Evolutionary conservation across 2,888 invertebrate genomes (phyloP), one percentile per base, ranked within the genome.

Genomic region (Argyresthia goedartella): DNA sequence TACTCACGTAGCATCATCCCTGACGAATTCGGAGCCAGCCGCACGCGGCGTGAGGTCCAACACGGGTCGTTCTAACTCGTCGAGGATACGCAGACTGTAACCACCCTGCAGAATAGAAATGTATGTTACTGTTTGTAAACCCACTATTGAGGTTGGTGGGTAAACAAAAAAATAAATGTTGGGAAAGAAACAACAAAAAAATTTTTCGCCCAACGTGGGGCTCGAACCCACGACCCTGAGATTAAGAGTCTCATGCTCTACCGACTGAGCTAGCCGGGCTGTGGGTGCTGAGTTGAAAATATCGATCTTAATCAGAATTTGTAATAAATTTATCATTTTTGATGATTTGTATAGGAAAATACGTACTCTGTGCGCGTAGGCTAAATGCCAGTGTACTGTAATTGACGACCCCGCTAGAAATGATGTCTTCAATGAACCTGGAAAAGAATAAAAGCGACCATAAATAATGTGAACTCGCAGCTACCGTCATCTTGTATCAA

Each of bases 351-450:
- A 35, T 34, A 48, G 25, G 25, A 25, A 13, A 34, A 34, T 48
- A 87, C 91, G 90, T 85, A 95, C 95, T 86, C 91, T 89, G 71
- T 98, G 97, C 6, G 97, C 95, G 81, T 96, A 97, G 10, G 96
- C 95, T 65, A 97, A 88, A 79, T 96, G 96, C 97, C 97, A 98
- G 56, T 95, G 92, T 49, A 96, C 93, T 78, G 94, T 96, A 67
- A 98, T 92, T 57, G 90, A 90, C 56, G 95, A 92, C 52, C 96
- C 97, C 14, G 95, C 90, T 56, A 93, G 73, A 64, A 97, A 87
- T 16, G 94, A 91, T 39, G 97, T 96, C 73, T 90, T 91, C 66
- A 92, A 88, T 64, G 91, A 88, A 60, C 95, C 96, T 95, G 90
- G 35, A 82, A 81, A 60, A 67, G 73, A 54, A 43, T 46, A 58